Conservation (phyloP, 37 sponge, comb jelly and placozoan genomes). For the Chondrosia reniformis region DNA sequence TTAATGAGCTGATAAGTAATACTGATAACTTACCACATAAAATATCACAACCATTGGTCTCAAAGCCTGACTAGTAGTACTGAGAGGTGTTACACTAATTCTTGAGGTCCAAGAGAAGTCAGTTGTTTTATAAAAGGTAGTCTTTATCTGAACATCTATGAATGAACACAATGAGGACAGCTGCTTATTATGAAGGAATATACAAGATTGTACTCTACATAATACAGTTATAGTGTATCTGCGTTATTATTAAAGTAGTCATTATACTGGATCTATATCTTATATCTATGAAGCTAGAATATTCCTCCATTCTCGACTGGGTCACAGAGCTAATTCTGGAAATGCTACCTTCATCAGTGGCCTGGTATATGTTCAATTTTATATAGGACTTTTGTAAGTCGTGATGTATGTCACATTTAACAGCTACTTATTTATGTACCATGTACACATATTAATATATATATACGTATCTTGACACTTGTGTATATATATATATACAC, state of each 20-base stretch:
- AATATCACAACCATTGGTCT: constrained; percentile 1
- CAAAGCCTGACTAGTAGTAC: background rate
- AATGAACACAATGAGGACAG: background rate
- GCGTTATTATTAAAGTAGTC: no score
- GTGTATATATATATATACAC: constrained; percentile 31
- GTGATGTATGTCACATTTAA: background rate
- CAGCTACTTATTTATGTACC: background rate
- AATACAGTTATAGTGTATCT: no score
- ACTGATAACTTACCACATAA: background rate
- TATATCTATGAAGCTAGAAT: no score
- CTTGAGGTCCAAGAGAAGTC: constrained; percentile 21
- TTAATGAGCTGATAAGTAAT: background rate
- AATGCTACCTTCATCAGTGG: no score
- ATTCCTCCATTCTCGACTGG: no score
- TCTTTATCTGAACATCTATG: background rate
- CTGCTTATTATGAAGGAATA: no score
- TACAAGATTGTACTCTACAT: no score
- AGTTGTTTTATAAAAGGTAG: background rate
- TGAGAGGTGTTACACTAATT: background rate
- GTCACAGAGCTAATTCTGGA: no score
- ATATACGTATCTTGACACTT: constrained; percentile 20
- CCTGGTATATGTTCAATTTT: background rate
- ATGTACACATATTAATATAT: background rate
- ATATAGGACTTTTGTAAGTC: background rate
- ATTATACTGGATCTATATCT: no score